phyloP scores from a whole-genome alignment of 2,113 vertebrate species.

The Pituophis catenifer region DNA sequence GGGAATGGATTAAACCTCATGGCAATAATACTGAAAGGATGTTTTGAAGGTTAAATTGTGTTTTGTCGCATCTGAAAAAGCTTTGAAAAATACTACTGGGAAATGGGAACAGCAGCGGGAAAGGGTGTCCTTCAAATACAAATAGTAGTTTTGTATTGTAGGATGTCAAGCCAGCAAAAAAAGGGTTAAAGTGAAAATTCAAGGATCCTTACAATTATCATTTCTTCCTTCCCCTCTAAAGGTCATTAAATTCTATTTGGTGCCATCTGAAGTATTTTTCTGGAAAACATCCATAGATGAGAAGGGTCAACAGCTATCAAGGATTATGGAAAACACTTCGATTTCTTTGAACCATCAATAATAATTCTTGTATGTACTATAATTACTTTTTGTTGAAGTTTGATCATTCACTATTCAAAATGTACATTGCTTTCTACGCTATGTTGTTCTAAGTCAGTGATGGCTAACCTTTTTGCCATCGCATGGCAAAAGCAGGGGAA shows the following conservation, averaged over 20 bases:
- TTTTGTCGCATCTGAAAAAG: neutral
- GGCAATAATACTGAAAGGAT: neutral
- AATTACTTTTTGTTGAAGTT: neutral
- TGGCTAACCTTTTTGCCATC: too few relatives aligned
- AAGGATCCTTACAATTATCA: neutral
- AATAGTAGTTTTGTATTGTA: neutral
- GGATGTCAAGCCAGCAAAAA: neutral
- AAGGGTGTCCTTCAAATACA: neutral
- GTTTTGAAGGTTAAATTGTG: neutral
- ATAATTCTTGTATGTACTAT: neutral
- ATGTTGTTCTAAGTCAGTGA: neutral
- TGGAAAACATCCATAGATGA: neutral
- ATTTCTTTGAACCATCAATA: neutral
- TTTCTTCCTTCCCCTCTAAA: neutral
- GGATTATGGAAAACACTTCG: neutral
- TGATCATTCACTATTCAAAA: neutral
- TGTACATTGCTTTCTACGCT: neutral
- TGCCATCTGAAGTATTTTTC: neutral
- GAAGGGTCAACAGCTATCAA: neutral
- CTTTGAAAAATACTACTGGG: neutral
- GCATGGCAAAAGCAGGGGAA: too few relatives aligned
- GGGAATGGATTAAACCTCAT: neutral
- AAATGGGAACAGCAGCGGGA: neutral
- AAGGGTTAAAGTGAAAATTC: neutral
- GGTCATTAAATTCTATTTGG: neutral